These are phyloP conservation scores for Clivina fossor DNA, from an alignment of 2,888 invertebrate species.

Conservation along the genomic window DNA sequence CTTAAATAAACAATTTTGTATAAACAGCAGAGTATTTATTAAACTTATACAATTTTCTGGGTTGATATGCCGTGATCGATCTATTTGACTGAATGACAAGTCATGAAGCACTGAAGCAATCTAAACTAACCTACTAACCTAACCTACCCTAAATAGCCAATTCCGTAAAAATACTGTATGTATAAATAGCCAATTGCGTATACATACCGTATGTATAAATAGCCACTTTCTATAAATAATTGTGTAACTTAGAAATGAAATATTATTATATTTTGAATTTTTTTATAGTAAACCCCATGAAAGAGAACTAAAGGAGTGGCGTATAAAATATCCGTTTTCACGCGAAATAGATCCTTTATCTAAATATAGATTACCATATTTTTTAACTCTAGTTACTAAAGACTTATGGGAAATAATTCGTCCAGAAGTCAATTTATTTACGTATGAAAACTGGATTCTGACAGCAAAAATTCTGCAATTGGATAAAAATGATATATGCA, in stretches of 20 bases:
- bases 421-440: slow-evolving; percentile 54
- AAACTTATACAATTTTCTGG: too few species aligned
- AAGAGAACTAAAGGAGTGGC: slow-evolving; percentile 56
- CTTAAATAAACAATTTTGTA: too few species aligned
- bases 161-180: too few species aligned
- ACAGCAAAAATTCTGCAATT: slow-evolving; percentile 51
- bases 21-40: too few species aligned
- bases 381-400: slow-evolving; percentile 46
- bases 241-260: not conserved
- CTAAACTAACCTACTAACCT: too few species aligned
- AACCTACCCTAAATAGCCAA: too few species aligned
- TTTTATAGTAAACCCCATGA: slow-evolving; percentile 50
- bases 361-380: slow-evolving; percentile 56
- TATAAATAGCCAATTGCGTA: too few species aligned
- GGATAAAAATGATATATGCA: slow-evolving; percentile 54
- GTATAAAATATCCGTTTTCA: slow-evolving; percentile 48
- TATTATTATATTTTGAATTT: slow-evolving; percentile 6
- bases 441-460: slow-evolving; percentile 56
- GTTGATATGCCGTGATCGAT: too few species aligned
- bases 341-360: slow-evolving; percentile 54
- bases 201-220: too few species aligned
- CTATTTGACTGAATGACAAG: not conserved
- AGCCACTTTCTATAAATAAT: too few species aligned
- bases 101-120: not conserved
- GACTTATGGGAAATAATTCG: slow-evolving; percentile 54